A percentile compares a stretch with the other conserved stretches of the same genome.
These are phyloP conservation scores for Leptogaster cylindrica DNA, from an alignment of 2,888 invertebrate genomes.

Conservation along the genomic window DNA sequence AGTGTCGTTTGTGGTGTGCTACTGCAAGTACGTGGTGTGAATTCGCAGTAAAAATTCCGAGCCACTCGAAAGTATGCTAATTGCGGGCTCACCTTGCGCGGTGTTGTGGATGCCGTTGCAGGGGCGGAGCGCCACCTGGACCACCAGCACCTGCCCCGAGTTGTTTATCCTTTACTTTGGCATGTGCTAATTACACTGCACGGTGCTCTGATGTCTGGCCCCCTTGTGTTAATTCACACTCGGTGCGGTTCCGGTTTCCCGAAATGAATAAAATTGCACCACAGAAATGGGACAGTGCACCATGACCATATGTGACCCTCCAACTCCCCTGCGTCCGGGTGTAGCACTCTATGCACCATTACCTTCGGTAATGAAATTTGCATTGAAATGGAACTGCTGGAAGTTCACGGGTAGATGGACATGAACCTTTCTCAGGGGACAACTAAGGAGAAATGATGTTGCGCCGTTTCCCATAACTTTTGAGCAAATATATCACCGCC, in stretches of 20 bases:
- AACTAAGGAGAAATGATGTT: neutral
- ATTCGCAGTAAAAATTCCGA: neutral
- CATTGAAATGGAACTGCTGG: constrained; percentile 12
- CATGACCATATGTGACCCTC: neutral
- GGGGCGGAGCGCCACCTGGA: too few relatives aligned
- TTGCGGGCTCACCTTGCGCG: neutral
- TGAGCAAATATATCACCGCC: neutral
- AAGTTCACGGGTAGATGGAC: constrained; percentile 13
- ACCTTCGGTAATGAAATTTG: constrained; percentile 11
- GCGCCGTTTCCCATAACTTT: neutral
- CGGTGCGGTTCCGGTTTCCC: too few relatives aligned
- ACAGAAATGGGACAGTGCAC: neutral
- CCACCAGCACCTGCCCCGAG: too few relatives aligned
- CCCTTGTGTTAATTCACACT: too few relatives aligned
- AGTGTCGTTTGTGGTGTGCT: neutral
- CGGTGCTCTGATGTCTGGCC: too few relatives aligned
- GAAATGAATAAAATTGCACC: constrained; percentile 4
- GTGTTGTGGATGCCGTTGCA: too few relatives aligned
- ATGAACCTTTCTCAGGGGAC: neutral
- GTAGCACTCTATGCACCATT: neutral
- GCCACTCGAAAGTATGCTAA: too few relatives aligned
- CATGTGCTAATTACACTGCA: too few relatives aligned
- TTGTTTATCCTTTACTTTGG: too few relatives aligned
- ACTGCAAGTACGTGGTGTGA: neutral
- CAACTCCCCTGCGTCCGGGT: too few relatives aligned